These are phyloP conservation scores for Oryzias celebensis DNA, from an alignment of 2,113 vertebrate species.

Conservation along the genomic window DNA sequence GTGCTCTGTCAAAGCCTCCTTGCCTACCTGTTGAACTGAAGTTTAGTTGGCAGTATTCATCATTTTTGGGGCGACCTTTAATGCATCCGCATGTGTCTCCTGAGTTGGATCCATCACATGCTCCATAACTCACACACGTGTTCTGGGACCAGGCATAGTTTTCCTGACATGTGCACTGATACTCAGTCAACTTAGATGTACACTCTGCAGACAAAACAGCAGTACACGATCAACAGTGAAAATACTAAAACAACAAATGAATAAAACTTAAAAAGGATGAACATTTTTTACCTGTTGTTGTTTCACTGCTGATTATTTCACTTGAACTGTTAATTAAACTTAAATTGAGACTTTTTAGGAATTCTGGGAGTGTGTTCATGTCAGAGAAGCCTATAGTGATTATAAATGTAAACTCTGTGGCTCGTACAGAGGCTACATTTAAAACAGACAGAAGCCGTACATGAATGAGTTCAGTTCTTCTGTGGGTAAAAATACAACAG, in stretches of 20 bases:
- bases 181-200: not conserved
- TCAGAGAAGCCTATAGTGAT: conserved; percentile 1
- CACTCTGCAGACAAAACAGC: conserved; percentile 21
- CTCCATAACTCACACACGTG: conserved; percentile 4
- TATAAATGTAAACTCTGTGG: conserved; percentile 5
- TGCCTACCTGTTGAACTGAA: conserved; percentile 12
- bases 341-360: not conserved
- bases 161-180: conserved; percentile 38
- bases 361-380: not conserved
- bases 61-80: conserved; percentile 9
- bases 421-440: conserved; percentile 6
- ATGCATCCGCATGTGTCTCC: conserved; percentile 44
- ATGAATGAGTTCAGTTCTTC: not conserved
- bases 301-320: conserved; percentile 11
- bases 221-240: not conserved
- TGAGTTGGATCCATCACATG: conserved; percentile 17
- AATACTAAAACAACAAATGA: too few relatives aligned
- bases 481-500: not conserved
- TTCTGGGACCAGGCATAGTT: conserved; percentile 25
- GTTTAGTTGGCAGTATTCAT: conserved; percentile 21
- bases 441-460: not conserved
- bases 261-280: not conserved
- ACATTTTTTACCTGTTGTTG: conserved; percentile 27
- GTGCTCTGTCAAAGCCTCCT: too few relatives aligned
- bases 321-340: not conserved